Conservation (phyloP, 2,888 invertebrate genomes). For the Andricus curvator region DNA sequence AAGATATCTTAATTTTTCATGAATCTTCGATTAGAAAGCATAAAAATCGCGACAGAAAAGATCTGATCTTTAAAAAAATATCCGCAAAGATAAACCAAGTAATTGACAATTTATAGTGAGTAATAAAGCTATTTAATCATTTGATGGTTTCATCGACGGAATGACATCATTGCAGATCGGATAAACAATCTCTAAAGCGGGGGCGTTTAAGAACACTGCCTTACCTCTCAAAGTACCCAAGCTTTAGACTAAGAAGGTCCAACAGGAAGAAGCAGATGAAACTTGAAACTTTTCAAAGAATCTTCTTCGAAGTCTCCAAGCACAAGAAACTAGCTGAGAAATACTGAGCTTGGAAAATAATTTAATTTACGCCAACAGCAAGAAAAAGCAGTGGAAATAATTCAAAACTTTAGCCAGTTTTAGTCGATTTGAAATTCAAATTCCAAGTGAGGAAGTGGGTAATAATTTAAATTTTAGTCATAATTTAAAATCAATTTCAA, state of each 20-base stretch:
- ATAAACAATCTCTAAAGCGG: slow-evolving; percentile 18
- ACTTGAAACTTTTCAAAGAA: slow-evolving; percentile 13
- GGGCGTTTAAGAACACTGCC: slow-evolving; percentile 35
- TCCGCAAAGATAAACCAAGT: not conserved
- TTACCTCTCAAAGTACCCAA: slow-evolving; percentile 37
- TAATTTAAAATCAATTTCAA: not conserved
- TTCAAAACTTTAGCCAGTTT: not conserved
- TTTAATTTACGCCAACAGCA: not conserved
- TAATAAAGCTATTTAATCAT: not conserved
- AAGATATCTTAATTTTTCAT: no score
- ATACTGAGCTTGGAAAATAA: not conserved
- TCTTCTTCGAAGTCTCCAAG: slow-evolving; percentile 1
- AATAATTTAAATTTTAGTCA: not conserved
- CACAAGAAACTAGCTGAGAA: slow-evolving; percentile 11
- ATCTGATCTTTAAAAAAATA: not conserved
- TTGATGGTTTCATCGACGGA: not conserved
- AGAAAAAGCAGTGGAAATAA: not conserved
- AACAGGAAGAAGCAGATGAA: slow-evolving; percentile 34
- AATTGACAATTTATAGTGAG: not conserved
- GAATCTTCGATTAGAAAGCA: not conserved
- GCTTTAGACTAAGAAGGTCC: slow-evolving; percentile 38
- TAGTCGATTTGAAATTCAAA: not conserved
- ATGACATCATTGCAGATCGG: slow-evolving; percentile 31
- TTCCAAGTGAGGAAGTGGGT: not conserved
- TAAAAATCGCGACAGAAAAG: not conserved